A percentile compares a stretch with the other conserved stretches of the same genome.
These are phyloP conservation scores for Deilephila porcellus DNA, from an alignment of 2,888 invertebrate species.

Conservation along the genomic window DNA sequence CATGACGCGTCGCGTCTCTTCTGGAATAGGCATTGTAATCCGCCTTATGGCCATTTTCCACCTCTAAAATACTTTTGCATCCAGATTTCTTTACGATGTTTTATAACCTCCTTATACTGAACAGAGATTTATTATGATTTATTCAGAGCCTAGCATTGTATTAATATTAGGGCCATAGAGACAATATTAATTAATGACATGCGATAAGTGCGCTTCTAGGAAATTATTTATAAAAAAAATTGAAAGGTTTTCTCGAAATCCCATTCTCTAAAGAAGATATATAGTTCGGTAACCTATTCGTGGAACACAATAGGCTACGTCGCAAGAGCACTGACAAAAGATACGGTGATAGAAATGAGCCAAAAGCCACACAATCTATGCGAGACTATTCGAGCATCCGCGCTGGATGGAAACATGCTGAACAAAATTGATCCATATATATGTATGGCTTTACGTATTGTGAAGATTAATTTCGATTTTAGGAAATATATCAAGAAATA, in stretches of 20 bases:
- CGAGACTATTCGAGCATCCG: conserved; percentile 47
- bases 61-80: too few relatives aligned
- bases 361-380: conserved; percentile 58
- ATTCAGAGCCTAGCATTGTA: too few relatives aligned
- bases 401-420: conserved; percentile 41
- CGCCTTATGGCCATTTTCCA: too few relatives aligned
- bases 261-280: conserved; percentile 50
- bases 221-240: conserved; percentile 43
- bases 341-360: conserved; percentile 55
- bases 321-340: conserved; percentile 60
- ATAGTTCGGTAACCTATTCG: conserved; percentile 55
- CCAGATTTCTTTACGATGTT: too few relatives aligned
- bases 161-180: neutral
- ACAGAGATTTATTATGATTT: too few relatives aligned
- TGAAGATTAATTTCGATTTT: neutral
- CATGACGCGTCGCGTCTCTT: too few relatives aligned
- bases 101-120: too few relatives aligned
- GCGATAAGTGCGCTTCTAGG: conserved; percentile 28
- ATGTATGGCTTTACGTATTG: neutral
- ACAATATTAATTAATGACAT: neutral
- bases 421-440: conserved; percentile 18
- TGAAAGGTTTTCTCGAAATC: conserved; percentile 52
- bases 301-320: conserved; percentile 54
- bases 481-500: neutral
- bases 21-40: too few relatives aligned